Base-by-base conservation (phyloP, 2,888 invertebrate species). In the Scaptomyza tumidula region DNA sequence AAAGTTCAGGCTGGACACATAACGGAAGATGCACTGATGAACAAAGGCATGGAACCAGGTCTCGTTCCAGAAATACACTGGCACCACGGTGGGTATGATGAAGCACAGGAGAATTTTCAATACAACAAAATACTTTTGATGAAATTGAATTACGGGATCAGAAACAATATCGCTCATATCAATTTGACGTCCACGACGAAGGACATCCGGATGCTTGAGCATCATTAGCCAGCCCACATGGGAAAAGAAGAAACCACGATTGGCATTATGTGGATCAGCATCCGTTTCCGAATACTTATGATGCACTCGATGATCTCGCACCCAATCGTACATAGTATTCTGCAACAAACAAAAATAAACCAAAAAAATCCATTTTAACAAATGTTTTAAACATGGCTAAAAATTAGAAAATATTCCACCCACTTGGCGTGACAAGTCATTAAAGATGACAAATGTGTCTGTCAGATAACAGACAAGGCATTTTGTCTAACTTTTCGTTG, bases 201-300 rank as follows among this genome's bases (percentile, higher is more conserved):
- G 93, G 1, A 98, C 97, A 65, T 96, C 96, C 0, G 97, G 97
- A 91, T 98, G 98, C 91, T 98, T 98, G 82, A 94, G 94, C 94
- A 96, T 95, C 95, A 96, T 95, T 24, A 98, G 93, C 98, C 98
- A 98, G 24, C 98, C 98, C 39, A 98, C 95, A 90, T 98, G 98
- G 0, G 98, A 94, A 92, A 98, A 98, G 93, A 97, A 97, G 92
- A 98, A 98, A 0, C 98, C 98, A 7, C 97, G 93, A 60, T 94
- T 94, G 4, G 95, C 95, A 90, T 97, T 95, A 90, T 97, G 97
- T 0, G 97, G 97, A 92, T 97, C 97, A 0, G 96, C 97, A 76
- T 95, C 94, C 0, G 96, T 96, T 90, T 97, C 97, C 19, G 96
- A 96, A 91, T 95, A 96, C 90, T 96, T 96, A 91, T 96, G 96